Evolutionary conservation across 2,113 vertebrate genomes (phyloP).

Genomic region (Phoxinus phoxinus): DNA sequence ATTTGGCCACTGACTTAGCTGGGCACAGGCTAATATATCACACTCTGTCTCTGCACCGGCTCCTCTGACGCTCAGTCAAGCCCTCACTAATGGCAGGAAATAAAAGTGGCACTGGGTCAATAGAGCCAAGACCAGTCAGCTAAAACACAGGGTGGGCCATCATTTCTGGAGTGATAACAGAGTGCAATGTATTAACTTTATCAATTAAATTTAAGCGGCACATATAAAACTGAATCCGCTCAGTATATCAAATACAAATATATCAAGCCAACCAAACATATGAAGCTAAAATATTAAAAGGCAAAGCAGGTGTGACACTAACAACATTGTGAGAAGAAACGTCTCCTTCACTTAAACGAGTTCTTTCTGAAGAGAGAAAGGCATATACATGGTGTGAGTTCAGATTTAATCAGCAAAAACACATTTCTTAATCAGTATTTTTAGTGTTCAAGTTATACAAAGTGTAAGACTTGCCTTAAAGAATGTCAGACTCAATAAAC

Average conservation of each 20-base stretch:
- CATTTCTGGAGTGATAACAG: slow-evolving; percentile 33
- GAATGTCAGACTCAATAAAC: not conserved
- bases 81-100: slow-evolving; percentile 66
- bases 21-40: slow-evolving; percentile 68
- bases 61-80: slow-evolving; percentile 59
- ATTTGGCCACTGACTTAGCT: slow-evolving; percentile 73
- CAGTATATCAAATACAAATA: slow-evolving; percentile 5
- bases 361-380: not conserved
- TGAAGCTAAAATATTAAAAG: slow-evolving; percentile 4
- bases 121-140: slow-evolving; percentile 62
- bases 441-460: too few relatives aligned
- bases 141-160: slow-evolving; percentile 37
- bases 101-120: slow-evolving; percentile 71
- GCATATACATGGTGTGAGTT: not conserved
- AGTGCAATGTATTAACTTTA: slow-evolving; percentile 26
- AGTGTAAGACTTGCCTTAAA: too few relatives aligned
- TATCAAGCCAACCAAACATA: slow-evolving; percentile 12
- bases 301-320: slow-evolving; percentile 4
- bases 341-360: not conserved
- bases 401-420: not conserved
- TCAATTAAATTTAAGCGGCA: slow-evolving; percentile 11
- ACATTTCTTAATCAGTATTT: too few relatives aligned
- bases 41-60: slow-evolving; percentile 53
- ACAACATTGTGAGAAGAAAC: slow-evolving; percentile 2
- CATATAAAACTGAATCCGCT: slow-evolving; percentile 11